phyloP scores from a whole-genome alignment of 2,797 vertebrate species.

The Anguilla pacifica region DNA sequence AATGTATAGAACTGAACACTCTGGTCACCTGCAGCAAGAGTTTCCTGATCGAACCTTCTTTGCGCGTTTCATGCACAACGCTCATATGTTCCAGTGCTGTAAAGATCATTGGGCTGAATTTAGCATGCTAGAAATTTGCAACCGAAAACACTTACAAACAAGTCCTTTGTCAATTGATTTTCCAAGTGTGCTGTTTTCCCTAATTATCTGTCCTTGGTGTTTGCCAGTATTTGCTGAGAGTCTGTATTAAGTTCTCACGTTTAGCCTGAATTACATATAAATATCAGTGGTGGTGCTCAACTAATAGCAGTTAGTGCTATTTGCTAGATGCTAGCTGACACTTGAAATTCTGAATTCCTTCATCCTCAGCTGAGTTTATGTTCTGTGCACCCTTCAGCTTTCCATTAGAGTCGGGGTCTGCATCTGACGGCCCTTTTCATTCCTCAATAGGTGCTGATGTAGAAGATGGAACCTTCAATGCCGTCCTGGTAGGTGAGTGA shows the following conservation, averaged over 20 bases:
- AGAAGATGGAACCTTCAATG: background rate
- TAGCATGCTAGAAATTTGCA: too few species aligned
- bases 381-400: background rate
- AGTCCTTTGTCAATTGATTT: too few species aligned
- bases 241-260: background rate
- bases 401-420: background rate
- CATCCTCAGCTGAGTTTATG: constrained; percentile 12
- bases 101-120: too few species aligned
- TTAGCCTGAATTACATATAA: background rate
- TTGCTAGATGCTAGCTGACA: background rate
- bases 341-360: background rate
- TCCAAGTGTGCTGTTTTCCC: too few species aligned
- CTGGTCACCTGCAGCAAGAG: too few species aligned
- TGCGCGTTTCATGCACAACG: too few species aligned
- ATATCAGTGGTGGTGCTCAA: background rate
- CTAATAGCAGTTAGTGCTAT: background rate
- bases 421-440: background rate
- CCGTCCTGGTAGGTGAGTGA: constrained; percentile 27
- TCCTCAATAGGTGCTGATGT: background rate
- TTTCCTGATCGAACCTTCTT: too few species aligned
- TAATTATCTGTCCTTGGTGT: too few species aligned
- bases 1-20: too few species aligned
- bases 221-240: background rate
- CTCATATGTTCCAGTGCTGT: too few species aligned
- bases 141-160: too few species aligned